Percentiles rank a stretch among this genome's conserved stretches.
phyloP scores from a whole-genome alignment of 2,888 invertebrate species.

The Leucania comma region DNA sequence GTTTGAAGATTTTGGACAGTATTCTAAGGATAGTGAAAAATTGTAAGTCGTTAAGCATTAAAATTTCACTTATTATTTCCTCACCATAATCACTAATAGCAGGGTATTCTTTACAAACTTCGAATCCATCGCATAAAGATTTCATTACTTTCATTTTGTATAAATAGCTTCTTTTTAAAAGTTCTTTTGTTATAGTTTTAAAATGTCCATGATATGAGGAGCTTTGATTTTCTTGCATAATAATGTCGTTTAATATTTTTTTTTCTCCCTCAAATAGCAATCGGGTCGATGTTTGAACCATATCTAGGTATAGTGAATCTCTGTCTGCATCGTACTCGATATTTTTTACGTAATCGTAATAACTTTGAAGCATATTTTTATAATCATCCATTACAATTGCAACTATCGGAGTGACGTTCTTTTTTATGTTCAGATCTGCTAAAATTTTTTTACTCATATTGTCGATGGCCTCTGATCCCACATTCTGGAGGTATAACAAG shows the following conservation, averaged over 20 bases:
- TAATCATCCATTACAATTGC: conserved; percentile 32
- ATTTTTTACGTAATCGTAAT: conserved; percentile 27
- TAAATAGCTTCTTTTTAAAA: conserved; percentile 50
- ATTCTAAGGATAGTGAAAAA: conserved; percentile 53
- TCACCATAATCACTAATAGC: conserved; percentile 70
- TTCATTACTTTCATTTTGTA: conserved; percentile 66
- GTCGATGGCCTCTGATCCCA: conserved; percentile 16
- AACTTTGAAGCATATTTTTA: conserved; percentile 23
- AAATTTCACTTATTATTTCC: conserved; percentile 66
- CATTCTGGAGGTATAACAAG: conserved; percentile 29
- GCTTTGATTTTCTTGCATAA: conserved; percentile 22
- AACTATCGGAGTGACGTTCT: conserved; percentile 11
- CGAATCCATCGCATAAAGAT: conserved; percentile 63
- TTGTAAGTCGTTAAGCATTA: conserved; percentile 65
- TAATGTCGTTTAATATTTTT: conserved; percentile 54
- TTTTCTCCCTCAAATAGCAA: conserved; percentile 55
- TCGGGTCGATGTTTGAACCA: conserved; percentile 62
- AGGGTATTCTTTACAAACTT: conserved; percentile 71
- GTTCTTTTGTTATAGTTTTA: conserved; percentile 31
- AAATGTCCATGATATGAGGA: background rate
- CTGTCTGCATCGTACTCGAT: conserved; percentile 37
- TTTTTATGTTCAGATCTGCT: conserved; percentile 21
- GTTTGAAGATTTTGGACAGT: conserved; percentile 42
- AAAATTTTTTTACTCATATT: conserved; percentile 17
- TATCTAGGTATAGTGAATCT: conserved; percentile 65